Conservation (phyloP, 2,797 vertebrate genomes). For the Acipenser ruthenus region DNA sequence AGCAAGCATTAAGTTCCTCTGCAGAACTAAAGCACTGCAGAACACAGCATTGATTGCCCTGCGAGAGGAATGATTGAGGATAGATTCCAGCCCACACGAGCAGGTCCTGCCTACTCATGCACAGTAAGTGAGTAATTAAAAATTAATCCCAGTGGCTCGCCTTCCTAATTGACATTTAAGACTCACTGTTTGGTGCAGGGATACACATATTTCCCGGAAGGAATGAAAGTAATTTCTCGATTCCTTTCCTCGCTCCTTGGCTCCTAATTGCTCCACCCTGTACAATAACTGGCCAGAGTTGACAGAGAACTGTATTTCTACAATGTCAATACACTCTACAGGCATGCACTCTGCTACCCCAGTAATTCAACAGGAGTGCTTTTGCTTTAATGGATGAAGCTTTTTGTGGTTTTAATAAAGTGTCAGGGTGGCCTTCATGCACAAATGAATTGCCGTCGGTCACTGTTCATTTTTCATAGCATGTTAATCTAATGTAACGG, state of each 20-base stretch:
- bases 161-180: slow-evolving; percentile 1
- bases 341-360: background rate
- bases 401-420: background rate
- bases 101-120: background rate
- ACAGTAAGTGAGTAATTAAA: background rate
- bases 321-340: background rate
- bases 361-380: background rate
- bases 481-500: too few species aligned
- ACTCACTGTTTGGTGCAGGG: background rate
- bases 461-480: too few species aligned
- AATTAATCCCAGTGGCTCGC: background rate
- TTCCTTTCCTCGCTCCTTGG: background rate
- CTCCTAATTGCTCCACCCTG: background rate
- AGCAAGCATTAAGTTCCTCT: too few species aligned
- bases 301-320: background rate
- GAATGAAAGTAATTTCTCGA: background rate
- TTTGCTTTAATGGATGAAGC: background rate
- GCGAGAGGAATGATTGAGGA: background rate
- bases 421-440: too few species aligned
- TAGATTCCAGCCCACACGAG: background rate
- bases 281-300: background rate
- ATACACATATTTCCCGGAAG: background rate
- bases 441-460: too few species aligned
- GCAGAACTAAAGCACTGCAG: too few species aligned
- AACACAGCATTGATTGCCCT: background rate